These are phyloP conservation scores for Neocrepidodera transversa DNA, from an alignment of 2,888 invertebrate species.

Conservation along the genomic window DNA sequence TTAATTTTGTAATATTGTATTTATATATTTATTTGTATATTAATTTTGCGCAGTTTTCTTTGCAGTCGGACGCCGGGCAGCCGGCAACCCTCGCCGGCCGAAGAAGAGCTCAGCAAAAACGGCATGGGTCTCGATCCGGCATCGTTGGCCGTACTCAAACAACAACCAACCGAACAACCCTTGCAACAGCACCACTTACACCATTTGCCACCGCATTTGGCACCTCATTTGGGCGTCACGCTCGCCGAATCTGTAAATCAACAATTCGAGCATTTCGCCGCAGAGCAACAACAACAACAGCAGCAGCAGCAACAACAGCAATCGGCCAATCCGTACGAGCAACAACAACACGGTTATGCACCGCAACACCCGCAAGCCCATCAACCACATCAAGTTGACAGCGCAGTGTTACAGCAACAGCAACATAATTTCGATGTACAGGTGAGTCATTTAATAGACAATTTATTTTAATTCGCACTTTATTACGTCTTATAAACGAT, in stretches of 20 bases:
- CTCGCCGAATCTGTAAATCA: constrained; percentile 60
- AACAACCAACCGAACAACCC: constrained; percentile 61
- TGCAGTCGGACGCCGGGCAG: constrained; percentile 87
- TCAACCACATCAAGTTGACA: constrained; percentile 59
- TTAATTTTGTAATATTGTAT: too few relatives aligned
- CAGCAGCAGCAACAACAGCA: constrained; percentile 53
- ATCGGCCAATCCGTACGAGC: constrained; percentile 58
- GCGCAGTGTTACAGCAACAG: constrained; percentile 63
- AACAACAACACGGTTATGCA: constrained; percentile 52
- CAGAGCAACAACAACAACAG: constrained; percentile 50
- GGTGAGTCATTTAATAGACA: constrained; percentile 62
- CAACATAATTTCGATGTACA: constrained; percentile 82
- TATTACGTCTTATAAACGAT: not conserved
- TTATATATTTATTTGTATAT: too few relatives aligned
- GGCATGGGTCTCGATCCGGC: constrained; percentile 56
- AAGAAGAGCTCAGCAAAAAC: constrained; percentile 76
- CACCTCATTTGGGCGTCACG: constrained; percentile 60
- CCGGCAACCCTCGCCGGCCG: constrained; percentile 90
- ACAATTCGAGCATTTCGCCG: constrained; percentile 60
- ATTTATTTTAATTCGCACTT: not conserved
- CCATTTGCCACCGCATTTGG: constrained; percentile 61
- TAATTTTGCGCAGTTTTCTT: constrained; percentile 43
- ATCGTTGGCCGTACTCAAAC: constrained; percentile 62
- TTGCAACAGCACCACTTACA: constrained; percentile 52
- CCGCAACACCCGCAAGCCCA: constrained; percentile 57